These are phyloP conservation scores for Apocheima hispidaria DNA, from an alignment of 2,888 invertebrate species.

Conservation along the genomic window DNA sequence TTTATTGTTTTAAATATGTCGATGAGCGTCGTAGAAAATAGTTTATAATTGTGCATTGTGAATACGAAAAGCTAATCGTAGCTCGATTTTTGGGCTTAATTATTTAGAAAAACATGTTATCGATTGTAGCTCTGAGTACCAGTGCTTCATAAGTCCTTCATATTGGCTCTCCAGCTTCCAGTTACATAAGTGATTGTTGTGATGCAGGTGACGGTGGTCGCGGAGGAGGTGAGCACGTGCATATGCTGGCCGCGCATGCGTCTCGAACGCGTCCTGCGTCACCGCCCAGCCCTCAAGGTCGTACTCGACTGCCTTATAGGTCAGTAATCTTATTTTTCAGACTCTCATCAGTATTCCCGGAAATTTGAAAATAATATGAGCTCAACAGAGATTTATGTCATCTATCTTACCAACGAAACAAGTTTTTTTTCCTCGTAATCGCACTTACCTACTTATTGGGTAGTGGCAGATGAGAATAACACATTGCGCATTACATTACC, in stretches of 20 bases:
- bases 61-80: too few relatives aligned
- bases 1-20: not conserved
- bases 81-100: too few relatives aligned
- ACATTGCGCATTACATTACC: too few relatives aligned
- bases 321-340: constrained; percentile 61
- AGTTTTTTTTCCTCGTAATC: not conserved
- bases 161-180: not conserved
- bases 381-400: not conserved
- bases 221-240: constrained; percentile 91
- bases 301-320: constrained; percentile 93
- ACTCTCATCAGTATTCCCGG: constrained; percentile 12
- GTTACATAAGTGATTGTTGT: constrained; percentile 32
- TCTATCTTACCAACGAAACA: not conserved
- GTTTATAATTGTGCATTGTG: too few relatives aligned
- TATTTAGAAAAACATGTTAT: not conserved
- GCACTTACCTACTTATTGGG: too few relatives aligned
- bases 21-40: too few relatives aligned
- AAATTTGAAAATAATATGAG: constrained; percentile 3
- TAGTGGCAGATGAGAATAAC: too few relatives aligned
- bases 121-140: not conserved
- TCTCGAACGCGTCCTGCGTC: constrained; percentile 90
- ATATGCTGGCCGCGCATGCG: constrained; percentile 93
- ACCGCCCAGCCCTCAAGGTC: constrained; percentile 90
- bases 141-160: not conserved
- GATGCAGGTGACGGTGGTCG: constrained; percentile 90